phyloP scores from a whole-genome alignment of 2,888 invertebrate genomes.

The Punctoribates punctum region DNA sequence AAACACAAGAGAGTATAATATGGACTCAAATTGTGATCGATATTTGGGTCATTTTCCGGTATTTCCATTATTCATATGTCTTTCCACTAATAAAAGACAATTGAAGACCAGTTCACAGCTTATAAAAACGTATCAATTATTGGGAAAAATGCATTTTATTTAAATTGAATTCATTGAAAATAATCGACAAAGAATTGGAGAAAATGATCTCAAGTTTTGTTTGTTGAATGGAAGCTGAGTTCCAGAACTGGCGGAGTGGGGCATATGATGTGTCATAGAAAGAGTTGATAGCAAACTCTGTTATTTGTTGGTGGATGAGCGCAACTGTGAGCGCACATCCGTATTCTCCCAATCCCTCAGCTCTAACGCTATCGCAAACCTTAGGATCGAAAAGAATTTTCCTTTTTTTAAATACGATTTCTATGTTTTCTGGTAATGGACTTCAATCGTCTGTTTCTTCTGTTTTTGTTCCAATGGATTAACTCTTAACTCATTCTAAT shows the following conservation, averaged over 20 bases:
- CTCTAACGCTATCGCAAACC: not conserved
- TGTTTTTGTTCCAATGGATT: conserved; percentile 1
- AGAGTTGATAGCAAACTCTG: not conserved
- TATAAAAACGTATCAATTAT: not conserved
- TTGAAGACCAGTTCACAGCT: not conserved
- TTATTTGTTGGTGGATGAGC: conserved; percentile 17
- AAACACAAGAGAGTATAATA: conserved; percentile 7
- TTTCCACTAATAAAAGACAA: not conserved
- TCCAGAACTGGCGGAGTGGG: not conserved
- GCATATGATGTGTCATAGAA: not conserved
- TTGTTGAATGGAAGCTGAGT: not conserved
- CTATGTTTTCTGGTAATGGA: conserved; percentile 14
- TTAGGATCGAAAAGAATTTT: conserved; percentile 10
- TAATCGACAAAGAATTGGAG: not conserved
- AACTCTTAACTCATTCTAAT: conserved; percentile 13
- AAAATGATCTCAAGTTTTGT: not conserved
- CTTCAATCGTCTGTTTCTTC: not conserved
- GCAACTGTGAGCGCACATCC: conserved; percentile 31
- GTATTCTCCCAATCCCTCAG: not conserved
- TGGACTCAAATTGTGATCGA: conserved; percentile 34
- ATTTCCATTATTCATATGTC: conserved; percentile 12
- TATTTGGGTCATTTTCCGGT: conserved; percentile 28
- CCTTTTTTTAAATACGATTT: conserved; percentile 20
- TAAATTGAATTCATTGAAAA: not conserved
- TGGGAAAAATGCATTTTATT: not conserved